phyloP scores from a whole-genome alignment of 2,113 vertebrate genomes.

The Chlorodrepanis virens region DNA sequence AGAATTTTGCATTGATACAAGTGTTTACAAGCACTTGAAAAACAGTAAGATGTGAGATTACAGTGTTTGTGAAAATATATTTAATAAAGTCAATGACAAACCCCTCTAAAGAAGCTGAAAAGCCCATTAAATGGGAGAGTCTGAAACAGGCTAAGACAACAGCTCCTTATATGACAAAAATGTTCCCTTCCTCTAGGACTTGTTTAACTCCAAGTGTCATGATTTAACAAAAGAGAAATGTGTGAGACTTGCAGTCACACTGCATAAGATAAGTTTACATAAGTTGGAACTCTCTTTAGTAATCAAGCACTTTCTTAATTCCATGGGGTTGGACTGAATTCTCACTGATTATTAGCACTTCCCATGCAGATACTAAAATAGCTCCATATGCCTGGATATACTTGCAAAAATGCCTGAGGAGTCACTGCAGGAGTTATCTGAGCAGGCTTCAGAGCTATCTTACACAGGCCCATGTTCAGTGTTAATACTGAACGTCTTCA shows the following conservation, averaged over 20 bases:
- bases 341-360: neutral
- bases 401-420: neutral
- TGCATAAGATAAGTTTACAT: neutral
- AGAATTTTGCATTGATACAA: neutral
- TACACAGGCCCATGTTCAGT: neutral
- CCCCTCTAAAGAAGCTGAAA: neutral
- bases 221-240: neutral
- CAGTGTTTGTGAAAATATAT: neutral
- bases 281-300: neutral
- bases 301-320: neutral
- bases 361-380: neutral
- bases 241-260: slow-evolving; percentile 46
- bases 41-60: neutral
- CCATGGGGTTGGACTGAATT: neutral
- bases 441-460: neutral
- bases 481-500: neutral
- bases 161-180: neutral
- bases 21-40: neutral
- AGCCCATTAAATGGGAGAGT: neutral
- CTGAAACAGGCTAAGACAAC: neutral
- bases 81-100: neutral
- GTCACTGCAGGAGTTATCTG: neutral
- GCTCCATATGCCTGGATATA: neutral
- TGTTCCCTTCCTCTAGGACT: neutral
- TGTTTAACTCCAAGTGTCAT: neutral